A percentile compares a stretch with the other conserved stretches of the same genome.
phyloP scores from a whole-genome alignment of 2,888 invertebrate genomes.

The Ramazzottius varieornatus region DNA sequence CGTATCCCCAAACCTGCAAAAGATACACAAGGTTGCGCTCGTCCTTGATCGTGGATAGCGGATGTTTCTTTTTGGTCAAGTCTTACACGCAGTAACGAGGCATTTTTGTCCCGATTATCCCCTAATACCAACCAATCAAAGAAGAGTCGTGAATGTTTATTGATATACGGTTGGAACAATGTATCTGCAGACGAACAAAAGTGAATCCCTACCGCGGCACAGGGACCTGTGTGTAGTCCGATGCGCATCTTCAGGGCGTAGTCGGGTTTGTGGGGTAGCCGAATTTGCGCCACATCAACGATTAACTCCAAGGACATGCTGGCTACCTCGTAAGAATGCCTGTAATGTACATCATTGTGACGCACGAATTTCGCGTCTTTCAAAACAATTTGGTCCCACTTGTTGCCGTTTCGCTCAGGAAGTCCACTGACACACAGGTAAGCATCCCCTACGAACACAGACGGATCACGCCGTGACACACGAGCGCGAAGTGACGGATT shows the following conservation, averaged over 20 bases:
- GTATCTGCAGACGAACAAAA: slow-evolving; percentile 8
- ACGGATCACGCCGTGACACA: too few relatives aligned
- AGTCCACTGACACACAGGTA: neutral
- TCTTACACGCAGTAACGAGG: neutral
- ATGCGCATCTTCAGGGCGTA: slow-evolving; percentile 6
- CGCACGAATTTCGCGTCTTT: too few relatives aligned
- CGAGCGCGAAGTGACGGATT: too few relatives aligned
- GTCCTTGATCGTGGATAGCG: too few relatives aligned
- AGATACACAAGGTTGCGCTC: neutral
- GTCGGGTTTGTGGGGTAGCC: slow-evolving; percentile 8
- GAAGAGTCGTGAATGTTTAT: neutral
- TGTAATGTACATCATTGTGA: too few relatives aligned
- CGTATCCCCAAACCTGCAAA: neutral
- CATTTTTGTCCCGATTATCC: neutral
- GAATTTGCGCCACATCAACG: neutral
- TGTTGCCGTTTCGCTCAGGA: neutral
- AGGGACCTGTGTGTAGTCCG: slow-evolving; percentile 10
- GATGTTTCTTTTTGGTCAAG: neutral
- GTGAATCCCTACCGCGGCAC: slow-evolving; percentile 12
- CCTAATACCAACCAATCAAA: neutral
- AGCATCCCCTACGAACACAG: neutral
- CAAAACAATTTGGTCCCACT: too few relatives aligned
- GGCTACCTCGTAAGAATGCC: neutral
- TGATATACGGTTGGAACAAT: neutral
- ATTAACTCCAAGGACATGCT: neutral